phyloP scores from a whole-genome alignment of 2,888 invertebrate species.

The Muschampia plurimacula region DNA sequence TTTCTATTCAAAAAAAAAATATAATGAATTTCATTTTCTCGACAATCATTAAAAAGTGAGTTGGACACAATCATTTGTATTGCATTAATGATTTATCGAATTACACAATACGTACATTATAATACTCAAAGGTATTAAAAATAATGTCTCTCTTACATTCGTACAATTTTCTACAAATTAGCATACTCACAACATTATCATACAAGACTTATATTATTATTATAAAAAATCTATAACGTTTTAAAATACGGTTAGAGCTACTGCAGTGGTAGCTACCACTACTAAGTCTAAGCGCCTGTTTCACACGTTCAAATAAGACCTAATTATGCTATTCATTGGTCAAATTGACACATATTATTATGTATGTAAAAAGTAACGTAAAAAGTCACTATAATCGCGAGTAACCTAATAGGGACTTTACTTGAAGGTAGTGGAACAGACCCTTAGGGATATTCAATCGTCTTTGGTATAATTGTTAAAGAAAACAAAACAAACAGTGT shows the following conservation, averaged over 20 bases:
- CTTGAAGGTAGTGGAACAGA: too few species aligned
- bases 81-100: conserved; percentile 32
- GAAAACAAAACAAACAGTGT: conserved; percentile 63
- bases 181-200: conserved; percentile 68
- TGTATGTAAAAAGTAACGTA: too few species aligned
- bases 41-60: conserved; percentile 16
- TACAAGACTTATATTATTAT: conserved; percentile 78
- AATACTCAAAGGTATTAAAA: conserved; percentile 82
- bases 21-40: conserved; percentile 21
- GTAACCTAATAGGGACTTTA: too few species aligned
- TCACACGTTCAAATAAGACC: too few species aligned
- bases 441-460: conserved; percentile 75
- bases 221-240: conserved; percentile 73
- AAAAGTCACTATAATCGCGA: too few species aligned
- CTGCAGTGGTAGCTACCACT: conserved; percentile 60
- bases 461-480: conserved; percentile 84
- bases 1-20: conserved; percentile 23
- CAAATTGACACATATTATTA: too few species aligned
- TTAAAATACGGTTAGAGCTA: conserved; percentile 72
- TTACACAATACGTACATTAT: conserved; percentile 52
- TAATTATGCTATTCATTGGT: too few species aligned
- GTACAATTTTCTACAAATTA: conserved; percentile 60
- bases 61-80: conserved; percentile 37
- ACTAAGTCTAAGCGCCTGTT: conserved; percentile 60
- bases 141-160: conserved; percentile 66